Evolutionary conservation across 1,140 invertebrate species (phyloP).

Genomic region (Drosophila subpulchrella): DNA sequence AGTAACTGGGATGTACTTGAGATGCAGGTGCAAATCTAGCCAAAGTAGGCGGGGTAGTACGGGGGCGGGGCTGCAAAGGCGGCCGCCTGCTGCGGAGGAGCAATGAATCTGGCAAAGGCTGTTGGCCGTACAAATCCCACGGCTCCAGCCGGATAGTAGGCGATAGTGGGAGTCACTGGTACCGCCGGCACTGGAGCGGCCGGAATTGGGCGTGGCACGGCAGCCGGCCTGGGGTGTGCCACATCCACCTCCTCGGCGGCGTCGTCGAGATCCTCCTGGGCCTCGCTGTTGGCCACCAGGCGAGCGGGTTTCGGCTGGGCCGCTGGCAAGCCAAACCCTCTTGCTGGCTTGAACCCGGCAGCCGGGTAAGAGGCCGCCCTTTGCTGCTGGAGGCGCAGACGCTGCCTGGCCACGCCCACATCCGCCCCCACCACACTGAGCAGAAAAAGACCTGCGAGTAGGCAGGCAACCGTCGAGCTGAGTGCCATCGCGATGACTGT

Average conservation of each 20-base stretch:
- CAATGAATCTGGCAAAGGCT: slow-evolving; percentile 6
- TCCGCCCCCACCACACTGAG: slow-evolving; percentile 42
- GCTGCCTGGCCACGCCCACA: slow-evolving; percentile 1
- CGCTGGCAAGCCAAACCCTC: slow-evolving; percentile 30
- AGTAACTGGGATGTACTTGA: too few relatives aligned
- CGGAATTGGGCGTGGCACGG: neutral
- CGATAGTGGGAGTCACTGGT: slow-evolving; percentile 40
- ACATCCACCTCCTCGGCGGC: slow-evolving; percentile 61
- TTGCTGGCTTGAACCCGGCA: slow-evolving; percentile 36
- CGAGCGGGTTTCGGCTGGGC: slow-evolving; percentile 56
- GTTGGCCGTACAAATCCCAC: slow-evolving; percentile 66
- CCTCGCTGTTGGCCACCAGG: slow-evolving; percentile 70
- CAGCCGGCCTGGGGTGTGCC: slow-evolving; percentile 7
- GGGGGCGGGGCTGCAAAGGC: slow-evolving; percentile 47
- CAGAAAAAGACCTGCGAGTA: slow-evolving; percentile 26
- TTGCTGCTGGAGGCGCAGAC: slow-evolving; percentile 23
- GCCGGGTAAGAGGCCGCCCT: slow-evolving; percentile 26
- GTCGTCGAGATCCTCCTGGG: slow-evolving; percentile 68
- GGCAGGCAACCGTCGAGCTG: slow-evolving; percentile 33
- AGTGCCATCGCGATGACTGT: slow-evolving; percentile 54
- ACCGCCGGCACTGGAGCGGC: slow-evolving; percentile 5
- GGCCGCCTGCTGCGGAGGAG: slow-evolving; percentile 18
- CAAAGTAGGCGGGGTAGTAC: slow-evolving; percentile 62
- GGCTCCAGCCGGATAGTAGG: slow-evolving; percentile 72
- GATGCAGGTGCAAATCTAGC: slow-evolving; percentile 7